Evolutionary conservation across 1,140 invertebrate genomes (phyloP).

Genomic region (Drosophila simulans): DNA sequence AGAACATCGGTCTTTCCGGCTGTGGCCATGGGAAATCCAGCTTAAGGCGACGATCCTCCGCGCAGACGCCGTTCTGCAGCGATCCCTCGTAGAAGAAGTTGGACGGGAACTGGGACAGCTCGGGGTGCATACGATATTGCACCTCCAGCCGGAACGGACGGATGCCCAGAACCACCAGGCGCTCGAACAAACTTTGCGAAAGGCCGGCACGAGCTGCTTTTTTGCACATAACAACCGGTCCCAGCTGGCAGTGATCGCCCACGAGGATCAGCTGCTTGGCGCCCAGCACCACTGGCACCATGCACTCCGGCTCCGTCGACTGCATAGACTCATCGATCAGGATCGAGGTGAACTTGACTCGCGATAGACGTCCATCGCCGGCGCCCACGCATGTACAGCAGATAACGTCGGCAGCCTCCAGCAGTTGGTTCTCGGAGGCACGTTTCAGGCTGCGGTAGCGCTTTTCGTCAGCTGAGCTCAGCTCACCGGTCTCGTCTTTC

Average conservation of each 20-base stretch:
- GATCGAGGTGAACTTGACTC: conserved; percentile 98
- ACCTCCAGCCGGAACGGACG: conserved; percentile 98
- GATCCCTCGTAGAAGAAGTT: conserved; percentile 99
- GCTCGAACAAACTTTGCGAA: conserved; percentile 98
- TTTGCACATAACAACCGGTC: conserved; percentile 99
- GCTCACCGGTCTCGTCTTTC: conserved; percentile 98
- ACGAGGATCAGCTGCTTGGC: conserved; percentile 98
- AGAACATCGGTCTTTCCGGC: conserved; percentile 99
- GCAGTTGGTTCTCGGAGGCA: conserved; percentile 94
- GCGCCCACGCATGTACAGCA: conserved; percentile 99
- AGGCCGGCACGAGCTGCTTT: conserved; percentile 98
- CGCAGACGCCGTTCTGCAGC: conserved; percentile 98
- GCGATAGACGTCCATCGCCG: conserved; percentile 95
- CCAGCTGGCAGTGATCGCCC: conserved; percentile 99
- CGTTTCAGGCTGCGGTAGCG: conserved; percentile 96
- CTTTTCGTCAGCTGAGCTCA: conserved; percentile 97
- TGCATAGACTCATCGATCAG: conserved; percentile 99
- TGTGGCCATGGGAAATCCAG: conserved; percentile 99
- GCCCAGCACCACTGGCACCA: conserved; percentile 99
- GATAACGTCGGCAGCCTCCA: conserved; percentile 99
- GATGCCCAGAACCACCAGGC: conserved; percentile 98
- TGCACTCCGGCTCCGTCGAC: conserved; percentile 98
- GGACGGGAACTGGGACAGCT: conserved; percentile 98
- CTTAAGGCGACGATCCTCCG: conserved; percentile 95
- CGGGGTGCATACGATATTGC: conserved; percentile 99